Percentiles rank a stretch among this genome's conserved stretches.
These are phyloP conservation scores for Vannuccia rotundouncinata DNA, from an alignment of 2,888 invertebrate species.

Conservation along the genomic window DNA sequence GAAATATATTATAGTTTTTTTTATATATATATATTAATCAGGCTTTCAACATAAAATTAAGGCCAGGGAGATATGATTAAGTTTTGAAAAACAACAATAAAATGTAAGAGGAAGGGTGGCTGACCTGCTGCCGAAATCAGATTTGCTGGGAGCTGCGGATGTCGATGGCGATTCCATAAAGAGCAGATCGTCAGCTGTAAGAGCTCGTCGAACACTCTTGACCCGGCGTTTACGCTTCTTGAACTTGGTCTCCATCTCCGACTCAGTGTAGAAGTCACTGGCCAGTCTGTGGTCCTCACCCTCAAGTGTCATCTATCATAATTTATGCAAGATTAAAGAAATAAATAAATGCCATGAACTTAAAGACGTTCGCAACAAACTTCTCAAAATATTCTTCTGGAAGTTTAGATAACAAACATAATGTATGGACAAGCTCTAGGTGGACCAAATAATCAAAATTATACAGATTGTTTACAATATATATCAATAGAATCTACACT, in stretches of 20 bases:
- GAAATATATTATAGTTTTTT: too few species aligned
- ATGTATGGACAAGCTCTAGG: too few species aligned
- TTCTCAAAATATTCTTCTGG: not conserved
- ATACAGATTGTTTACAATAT: too few species aligned
- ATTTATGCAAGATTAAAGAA: too few species aligned
- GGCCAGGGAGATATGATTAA: too few species aligned
- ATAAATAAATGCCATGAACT: too few species aligned
- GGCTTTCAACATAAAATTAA: too few species aligned
- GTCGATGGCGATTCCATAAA: constrained; percentile 45
- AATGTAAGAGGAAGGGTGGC: too few species aligned
- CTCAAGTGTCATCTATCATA: not conserved
- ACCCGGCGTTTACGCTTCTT: constrained; percentile 70
- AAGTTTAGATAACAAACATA: not conserved
- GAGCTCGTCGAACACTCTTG: constrained; percentile 64
- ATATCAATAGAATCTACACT: too few species aligned
- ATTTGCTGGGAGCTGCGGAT: not conserved
- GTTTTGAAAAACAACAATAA: too few species aligned
- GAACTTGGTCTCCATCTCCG: constrained; percentile 61
- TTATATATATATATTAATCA: too few species aligned
- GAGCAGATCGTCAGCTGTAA: constrained; percentile 70
- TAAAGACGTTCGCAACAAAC: not conserved
- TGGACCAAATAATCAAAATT: too few species aligned
- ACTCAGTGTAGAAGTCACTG: not conserved
- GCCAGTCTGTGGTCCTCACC: constrained; percentile 39
- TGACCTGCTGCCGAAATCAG: constrained; percentile 5